Conservation (phyloP, 1,140 invertebrate genomes). For the Nymphalis io region DNA sequence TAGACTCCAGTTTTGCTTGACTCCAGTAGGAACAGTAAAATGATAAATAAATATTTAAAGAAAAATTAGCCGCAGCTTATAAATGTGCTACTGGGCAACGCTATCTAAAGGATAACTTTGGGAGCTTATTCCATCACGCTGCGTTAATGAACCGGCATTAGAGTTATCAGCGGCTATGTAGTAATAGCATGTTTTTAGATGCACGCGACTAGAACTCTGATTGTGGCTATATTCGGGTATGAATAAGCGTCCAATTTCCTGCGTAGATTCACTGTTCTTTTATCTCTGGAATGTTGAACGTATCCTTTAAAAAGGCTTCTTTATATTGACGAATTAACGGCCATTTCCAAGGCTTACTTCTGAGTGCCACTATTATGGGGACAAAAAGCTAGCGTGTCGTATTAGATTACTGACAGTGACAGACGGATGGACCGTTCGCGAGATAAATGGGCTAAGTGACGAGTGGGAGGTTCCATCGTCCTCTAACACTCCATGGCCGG, state of each 20-base stretch:
- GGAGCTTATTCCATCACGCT: too few species aligned
- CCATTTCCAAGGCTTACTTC: slow-evolving; percentile 64
- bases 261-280: slow-evolving; percentile 40
- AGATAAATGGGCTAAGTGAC: slow-evolving; percentile 78
- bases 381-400: slow-evolving; percentile 77
- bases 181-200: too few species aligned
- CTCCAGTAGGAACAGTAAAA: too few species aligned
- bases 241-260: slow-evolving; percentile 31
- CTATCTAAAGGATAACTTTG: too few species aligned
- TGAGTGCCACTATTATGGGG: slow-evolving; percentile 66
- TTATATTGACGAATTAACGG: slow-evolving; percentile 62
- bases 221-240: slow-evolving; percentile 16
- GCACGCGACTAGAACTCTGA: neutral
- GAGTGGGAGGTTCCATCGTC: slow-evolving; percentile 64
- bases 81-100: too few species aligned
- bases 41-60: too few species aligned
- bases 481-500: slow-evolving; percentile 48
- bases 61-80: too few species aligned
- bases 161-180: too few species aligned
- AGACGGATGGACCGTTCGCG: slow-evolving; percentile 68
- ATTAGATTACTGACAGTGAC: slow-evolving; percentile 78
- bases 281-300: slow-evolving; percentile 52
- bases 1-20: too few species aligned
- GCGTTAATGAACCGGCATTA: too few species aligned
- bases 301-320: slow-evolving; percentile 51